Conservation (phyloP, 2,888 invertebrate species). For the Macropis europaea region DNA sequence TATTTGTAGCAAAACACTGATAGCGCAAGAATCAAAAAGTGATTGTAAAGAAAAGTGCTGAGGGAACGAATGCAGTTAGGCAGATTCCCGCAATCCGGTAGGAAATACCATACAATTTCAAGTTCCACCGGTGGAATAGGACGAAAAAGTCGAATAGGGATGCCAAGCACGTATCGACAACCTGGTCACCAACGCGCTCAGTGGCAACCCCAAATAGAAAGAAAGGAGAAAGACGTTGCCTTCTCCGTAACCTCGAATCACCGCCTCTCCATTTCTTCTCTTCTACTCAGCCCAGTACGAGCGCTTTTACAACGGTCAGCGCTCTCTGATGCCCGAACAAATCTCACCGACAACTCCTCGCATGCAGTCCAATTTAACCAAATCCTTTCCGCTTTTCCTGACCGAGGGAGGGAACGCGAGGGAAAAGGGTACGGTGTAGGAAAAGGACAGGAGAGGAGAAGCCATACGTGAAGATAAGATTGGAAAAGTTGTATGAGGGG, state of each 20-base stretch:
- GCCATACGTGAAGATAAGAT: slow-evolving; percentile 81
- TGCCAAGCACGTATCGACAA: slow-evolving; percentile 74
- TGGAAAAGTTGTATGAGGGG: slow-evolving; percentile 82
- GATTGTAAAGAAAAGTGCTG: slow-evolving; percentile 3
- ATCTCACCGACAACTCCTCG: slow-evolving; percentile 71
- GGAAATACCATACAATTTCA: slow-evolving; percentile 64
- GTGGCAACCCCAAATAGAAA: slow-evolving; percentile 62
- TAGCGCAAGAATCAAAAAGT: slow-evolving; percentile 16
- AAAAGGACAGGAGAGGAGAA: slow-evolving; percentile 58
- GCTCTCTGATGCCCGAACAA: slow-evolving; percentile 74
- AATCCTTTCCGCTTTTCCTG: slow-evolving; percentile 77
- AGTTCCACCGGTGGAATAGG: slow-evolving; percentile 51
- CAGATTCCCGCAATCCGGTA: slow-evolving; percentile 52
- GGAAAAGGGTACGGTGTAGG: not conserved
- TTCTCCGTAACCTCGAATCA: slow-evolving; percentile 25
- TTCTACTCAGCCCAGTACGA: slow-evolving; percentile 38
- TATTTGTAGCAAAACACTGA: slow-evolving; percentile 18
- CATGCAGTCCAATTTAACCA: slow-evolving; percentile 80
- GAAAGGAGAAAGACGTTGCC: slow-evolving; percentile 55
- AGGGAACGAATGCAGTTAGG: slow-evolving; percentile 45
- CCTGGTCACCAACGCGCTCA: slow-evolving; percentile 68
- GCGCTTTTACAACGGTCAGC: slow-evolving; percentile 71
- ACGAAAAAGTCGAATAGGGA: slow-evolving; percentile 51
- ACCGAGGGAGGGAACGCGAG: slow-evolving; percentile 2
- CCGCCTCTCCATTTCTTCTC: slow-evolving; percentile 25